Conservation (phyloP, 1,140 invertebrate species). For the Drosophila orosa region DNA sequence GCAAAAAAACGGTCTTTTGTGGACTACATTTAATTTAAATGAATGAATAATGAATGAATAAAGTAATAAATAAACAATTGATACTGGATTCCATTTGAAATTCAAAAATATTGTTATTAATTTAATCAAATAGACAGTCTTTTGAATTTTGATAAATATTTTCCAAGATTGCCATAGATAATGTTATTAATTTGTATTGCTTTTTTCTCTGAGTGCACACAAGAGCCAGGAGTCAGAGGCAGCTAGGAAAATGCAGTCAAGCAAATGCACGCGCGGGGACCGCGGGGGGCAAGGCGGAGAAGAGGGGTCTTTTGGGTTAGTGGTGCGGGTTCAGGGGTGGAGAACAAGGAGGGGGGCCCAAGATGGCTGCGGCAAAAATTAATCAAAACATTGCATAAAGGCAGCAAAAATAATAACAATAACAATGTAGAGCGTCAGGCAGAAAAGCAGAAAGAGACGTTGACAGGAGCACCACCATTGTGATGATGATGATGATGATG, state of each 20-base stretch:
- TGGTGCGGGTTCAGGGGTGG: constrained; percentile 3
- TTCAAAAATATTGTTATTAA: no score
- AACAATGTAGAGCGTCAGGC: constrained; percentile 79
- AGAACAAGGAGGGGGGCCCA: background rate
- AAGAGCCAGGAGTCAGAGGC: constrained; percentile 35
- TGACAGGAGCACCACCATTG: constrained; percentile 49
- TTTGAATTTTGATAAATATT: background rate
- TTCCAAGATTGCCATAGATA: no score
- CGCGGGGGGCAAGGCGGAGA: background rate
- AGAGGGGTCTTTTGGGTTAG: constrained; percentile 18
- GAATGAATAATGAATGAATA: no score
- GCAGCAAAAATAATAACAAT: constrained; percentile 82
- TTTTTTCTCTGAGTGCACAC: constrained; percentile 1
- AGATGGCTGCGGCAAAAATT: constrained; percentile 76
- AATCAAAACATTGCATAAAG: constrained; percentile 83
- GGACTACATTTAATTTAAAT: no score
- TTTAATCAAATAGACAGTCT: no score
- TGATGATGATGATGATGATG: constrained; percentile 53
- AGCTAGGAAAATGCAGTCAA: constrained; percentile 66
- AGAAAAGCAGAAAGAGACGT: constrained; percentile 71
- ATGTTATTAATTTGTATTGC: background rate
- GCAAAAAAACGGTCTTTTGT: no score
- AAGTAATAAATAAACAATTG: no score
- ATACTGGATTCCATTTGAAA: no score
- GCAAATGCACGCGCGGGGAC: constrained; percentile 63